Base-by-base conservation (phyloP, 2,113 vertebrate genomes). In the Copsychus sechellarum region DNA sequence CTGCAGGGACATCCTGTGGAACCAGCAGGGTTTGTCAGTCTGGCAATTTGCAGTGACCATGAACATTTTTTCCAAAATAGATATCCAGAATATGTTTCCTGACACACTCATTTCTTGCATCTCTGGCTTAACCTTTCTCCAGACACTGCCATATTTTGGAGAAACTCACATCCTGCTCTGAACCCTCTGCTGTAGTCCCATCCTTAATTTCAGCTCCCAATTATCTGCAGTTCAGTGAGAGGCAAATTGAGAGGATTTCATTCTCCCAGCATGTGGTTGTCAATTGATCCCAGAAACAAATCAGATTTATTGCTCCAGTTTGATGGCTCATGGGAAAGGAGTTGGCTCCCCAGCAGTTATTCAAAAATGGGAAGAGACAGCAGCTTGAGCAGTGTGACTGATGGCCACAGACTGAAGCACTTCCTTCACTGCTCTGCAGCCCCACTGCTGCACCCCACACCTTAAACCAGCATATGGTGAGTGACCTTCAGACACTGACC, bases 231-330 rank as follows among this genome's bases (percentile, higher is more conserved):
- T 81, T 47, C 13, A 50, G 45, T 45, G 60, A 90, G 86, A 62
- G 51, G 33, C n/a, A 86, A 94, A 62, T 69, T 8, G 62, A 17
- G 62, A 79, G 40, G 23, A 86, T 66, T 90, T 92, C 34, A 47
- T 50, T 85, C 25, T 73, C 43, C 31, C 0, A 0, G 67, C 47
- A 67, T 51, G 2, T 51, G 2, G 31, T 14, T 74, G 54, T 66
- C 81, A 80, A 36, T 36, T 58, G 74, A 70, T 73, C 82, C 79
- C 71, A 93, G 84, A 77, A 87, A 47, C 3, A 47, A 50, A n/a
- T 91, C 67, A 77, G 64, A 95, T 77, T 90, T 93, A 92, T 60
- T 93, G 67, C 28, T 86, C 42, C 51, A 42, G 42, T 47, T 73
- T 58, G 51, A 85, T 36, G 33, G 58, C 79, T 86, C 22, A n/a